Base-by-base conservation (phyloP, 1,140 invertebrate genomes). In the Scaptomyza hsui region DNA sequence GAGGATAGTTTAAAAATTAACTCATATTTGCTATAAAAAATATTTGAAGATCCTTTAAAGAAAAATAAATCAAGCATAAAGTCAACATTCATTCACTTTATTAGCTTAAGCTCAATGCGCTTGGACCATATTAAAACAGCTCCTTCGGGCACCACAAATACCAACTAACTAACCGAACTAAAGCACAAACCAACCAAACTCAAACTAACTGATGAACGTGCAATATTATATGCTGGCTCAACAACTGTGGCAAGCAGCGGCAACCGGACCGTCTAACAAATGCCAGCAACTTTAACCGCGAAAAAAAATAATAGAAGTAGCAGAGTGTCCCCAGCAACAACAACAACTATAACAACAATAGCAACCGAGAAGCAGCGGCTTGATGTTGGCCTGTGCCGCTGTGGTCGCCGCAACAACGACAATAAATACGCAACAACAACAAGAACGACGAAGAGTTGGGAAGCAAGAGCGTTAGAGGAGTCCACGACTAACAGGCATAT, bases 261-360 rank as follows among this genome's bases (percentile, higher is more conserved):
- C 32, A 37, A 12, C 32, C n/a, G 32, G 3, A 37, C 10, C 35
- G 24, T 42, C 59, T 49, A 78, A 72, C 79, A 83, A 83, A 72
- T 83, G 72, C 76, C 81, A 72, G 78, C 77, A 86, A 85, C 81
- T 86, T 85, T 81, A 77, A 85, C 81, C 80, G 69, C 81, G 61
- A 71, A 75, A 75, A 74, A 73, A 48, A 69, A 56, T 63, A 3
- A 45, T 55, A 13, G 63, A 26, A 61, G 26, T 26, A 55, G 5
- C 10, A 75, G 41, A 73, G 62, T 75, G 55, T 61, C 45, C 32
- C 42, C 62, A 41, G 32, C 37, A 55, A 59, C 65, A 82, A 59
- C 39, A 73, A 47, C 51, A 71, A 41, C 49, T n/a, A n/a, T n/a
- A 61, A 60, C 29, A 48, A 29, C 26, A 29, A 29, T 29, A 29